A percentile compares a stretch with the other conserved stretches of the same genome.
phyloP scores from a whole-genome alignment of 2,797 vertebrate species.

The Hoplostethus atlanticus region DNA sequence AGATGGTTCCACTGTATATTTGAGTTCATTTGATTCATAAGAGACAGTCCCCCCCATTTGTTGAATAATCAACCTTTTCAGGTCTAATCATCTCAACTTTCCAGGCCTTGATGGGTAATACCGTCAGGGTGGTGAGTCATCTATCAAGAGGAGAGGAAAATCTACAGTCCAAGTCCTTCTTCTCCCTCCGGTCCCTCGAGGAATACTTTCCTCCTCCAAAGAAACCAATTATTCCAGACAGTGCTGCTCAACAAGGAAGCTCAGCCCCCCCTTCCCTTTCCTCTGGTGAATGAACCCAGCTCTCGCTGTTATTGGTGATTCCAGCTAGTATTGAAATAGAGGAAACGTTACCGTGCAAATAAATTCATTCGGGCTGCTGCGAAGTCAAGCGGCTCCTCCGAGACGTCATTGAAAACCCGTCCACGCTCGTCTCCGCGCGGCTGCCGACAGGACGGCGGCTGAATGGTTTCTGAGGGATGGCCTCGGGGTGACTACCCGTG shows the following conservation, averaged over 20 bases:
- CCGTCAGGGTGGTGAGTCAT: slow-evolving; percentile 59
- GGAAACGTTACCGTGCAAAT: slow-evolving; percentile 70
- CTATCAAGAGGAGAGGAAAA: slow-evolving; percentile 26
- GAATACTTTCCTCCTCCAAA: slow-evolving; percentile 55
- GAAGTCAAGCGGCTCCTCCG: slow-evolving; percentile 19
- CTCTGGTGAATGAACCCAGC: slow-evolving; percentile 40
- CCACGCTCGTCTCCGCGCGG: slow-evolving; percentile 39
- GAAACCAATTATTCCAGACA: slow-evolving; percentile 66
- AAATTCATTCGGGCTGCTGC: slow-evolving; percentile 58
- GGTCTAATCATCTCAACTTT: slow-evolving; percentile 38
- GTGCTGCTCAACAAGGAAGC: slow-evolving; percentile 32
- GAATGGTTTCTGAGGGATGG: slow-evolving; percentile 56
- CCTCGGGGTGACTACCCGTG: slow-evolving; percentile 46
- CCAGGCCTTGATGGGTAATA: slow-evolving; percentile 24
- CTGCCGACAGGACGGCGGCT: slow-evolving; percentile 37
- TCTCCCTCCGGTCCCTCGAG: slow-evolving; percentile 41
- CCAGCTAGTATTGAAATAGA: slow-evolving; percentile 27
- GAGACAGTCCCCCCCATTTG: slow-evolving; percentile 15
- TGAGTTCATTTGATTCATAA: slow-evolving; percentile 24
- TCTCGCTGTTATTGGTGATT: slow-evolving; percentile 46
- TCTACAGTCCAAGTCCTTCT: slow-evolving; percentile 10
- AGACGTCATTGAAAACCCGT: slow-evolving; percentile 54
- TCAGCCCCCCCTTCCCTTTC: slow-evolving; percentile 32
- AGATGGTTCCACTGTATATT: slow-evolving; percentile 42
- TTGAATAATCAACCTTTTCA: slow-evolving; percentile 49